These are phyloP conservation scores for Pangasius larnaudii DNA, from an alignment of 2,797 vertebrate species.

Conservation along the genomic window DNA sequence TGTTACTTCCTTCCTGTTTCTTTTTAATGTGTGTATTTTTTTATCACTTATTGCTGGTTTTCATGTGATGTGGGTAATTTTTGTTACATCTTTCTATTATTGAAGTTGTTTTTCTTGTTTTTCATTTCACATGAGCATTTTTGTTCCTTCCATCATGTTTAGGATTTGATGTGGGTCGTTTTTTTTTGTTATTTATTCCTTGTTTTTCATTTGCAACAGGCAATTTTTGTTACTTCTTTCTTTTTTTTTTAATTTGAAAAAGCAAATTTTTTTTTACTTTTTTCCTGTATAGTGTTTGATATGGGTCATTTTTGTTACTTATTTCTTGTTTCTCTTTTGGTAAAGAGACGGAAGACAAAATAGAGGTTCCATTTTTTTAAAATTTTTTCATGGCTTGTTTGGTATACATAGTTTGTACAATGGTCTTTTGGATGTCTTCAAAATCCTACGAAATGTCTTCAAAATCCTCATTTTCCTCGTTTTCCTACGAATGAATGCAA, in stretches of 20 bases:
- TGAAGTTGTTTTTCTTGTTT: too few relatives aligned
- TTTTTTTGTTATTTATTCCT: too few relatives aligned
- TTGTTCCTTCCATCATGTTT: neutral
- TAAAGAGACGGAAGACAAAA: neutral
- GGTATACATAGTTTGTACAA: neutral
- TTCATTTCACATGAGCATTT: too few relatives aligned
- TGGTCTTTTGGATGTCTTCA: neutral
- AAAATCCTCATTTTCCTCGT: too few relatives aligned
- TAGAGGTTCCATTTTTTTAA: neutral
- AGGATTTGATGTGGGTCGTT: neutral
- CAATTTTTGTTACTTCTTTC: too few relatives aligned
- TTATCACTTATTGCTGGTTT: neutral
- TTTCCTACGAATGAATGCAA: neutral
- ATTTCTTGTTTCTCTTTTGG: neutral
- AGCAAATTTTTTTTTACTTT: too few relatives aligned
- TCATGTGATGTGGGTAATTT: neutral
- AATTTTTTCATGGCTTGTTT: neutral
- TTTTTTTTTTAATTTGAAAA: too few relatives aligned
- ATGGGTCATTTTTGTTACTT: neutral
- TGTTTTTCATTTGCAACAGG: too few relatives aligned
- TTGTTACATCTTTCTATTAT: neutral
- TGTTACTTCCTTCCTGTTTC: too few relatives aligned
- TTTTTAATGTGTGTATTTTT: too few relatives aligned
- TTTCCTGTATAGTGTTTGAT: neutral
- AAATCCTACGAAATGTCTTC: too few relatives aligned